phyloP scores from a whole-genome alignment of 2,888 invertebrate genomes.

The Brachypalpus laphriformis region DNA sequence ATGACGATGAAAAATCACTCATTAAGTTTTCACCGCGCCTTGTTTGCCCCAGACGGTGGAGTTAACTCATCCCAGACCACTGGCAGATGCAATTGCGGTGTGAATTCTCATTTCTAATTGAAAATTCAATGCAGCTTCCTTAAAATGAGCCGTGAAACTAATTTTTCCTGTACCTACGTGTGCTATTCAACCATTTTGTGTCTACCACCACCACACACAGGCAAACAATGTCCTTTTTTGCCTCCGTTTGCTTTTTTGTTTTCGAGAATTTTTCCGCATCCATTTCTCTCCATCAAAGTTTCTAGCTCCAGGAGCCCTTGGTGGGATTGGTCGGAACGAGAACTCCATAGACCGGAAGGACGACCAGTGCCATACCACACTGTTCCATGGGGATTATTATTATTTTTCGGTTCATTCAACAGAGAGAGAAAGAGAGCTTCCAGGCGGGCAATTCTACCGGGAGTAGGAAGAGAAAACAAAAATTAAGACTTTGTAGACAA shows the following conservation, averaged over 20 bases:
- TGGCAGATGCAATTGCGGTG: constrained; percentile 50
- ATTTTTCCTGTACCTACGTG: constrained; percentile 24
- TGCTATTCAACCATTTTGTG: constrained; percentile 9
- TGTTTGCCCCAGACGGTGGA: not conserved
- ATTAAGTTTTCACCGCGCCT: constrained; percentile 50
- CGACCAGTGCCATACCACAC: constrained; percentile 39
- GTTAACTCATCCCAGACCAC: not conserved
- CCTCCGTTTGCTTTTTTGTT: constrained; percentile 26
- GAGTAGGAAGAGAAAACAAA: constrained; percentile 60
- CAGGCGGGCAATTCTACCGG: constrained; percentile 32
- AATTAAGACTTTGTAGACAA: constrained; percentile 64
- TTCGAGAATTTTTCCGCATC: constrained; percentile 50
- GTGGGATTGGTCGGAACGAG: constrained; percentile 21
- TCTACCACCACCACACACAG: constrained; percentile 14
- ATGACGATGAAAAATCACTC: constrained; percentile 63
- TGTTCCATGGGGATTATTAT: constrained; percentile 69
- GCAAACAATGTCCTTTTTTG: constrained; percentile 35
- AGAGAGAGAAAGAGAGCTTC: constrained; percentile 16
- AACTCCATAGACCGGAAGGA: constrained; percentile 38
- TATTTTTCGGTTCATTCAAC: constrained; percentile 74
- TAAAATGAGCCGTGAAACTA: constrained; percentile 65
- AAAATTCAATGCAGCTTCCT: constrained; percentile 66
- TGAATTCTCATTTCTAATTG: constrained; percentile 66
- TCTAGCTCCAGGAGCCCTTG: not conserved
- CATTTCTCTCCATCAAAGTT: constrained; percentile 64